Base-by-base conservation (phyloP, 2,113 vertebrate species). In the Apistogramma diplotaenia region DNA sequence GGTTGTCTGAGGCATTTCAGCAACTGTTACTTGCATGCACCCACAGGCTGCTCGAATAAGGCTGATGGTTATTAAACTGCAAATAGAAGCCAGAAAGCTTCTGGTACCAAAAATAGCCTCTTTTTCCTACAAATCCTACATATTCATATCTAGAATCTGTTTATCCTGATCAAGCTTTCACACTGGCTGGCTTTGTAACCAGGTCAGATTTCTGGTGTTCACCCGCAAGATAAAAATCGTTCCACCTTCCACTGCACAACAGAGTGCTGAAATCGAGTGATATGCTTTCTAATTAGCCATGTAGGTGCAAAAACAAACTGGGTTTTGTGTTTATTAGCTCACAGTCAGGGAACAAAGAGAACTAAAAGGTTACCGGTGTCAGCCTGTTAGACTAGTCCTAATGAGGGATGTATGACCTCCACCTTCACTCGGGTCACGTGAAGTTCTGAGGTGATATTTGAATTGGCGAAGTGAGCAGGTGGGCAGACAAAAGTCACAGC, bases 371-470 rank as follows among this genome's bases (percentile, higher is more conserved):
- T 83, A 82, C 29, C 9, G 6, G 6, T 70, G 61, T n/a, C n/a
- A n/a, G n/a, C n/a, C n/a, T n/a, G n/a, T n/a, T n/a, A n/a, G n/a
- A n/a, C n/a, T n/a, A n/a, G n/a, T 33, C 21, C 61, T 72, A 81
- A 77, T 80, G 77, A 76, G 61, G 61, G 51, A 60, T 53, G 9
- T 60, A 76, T 33, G 82, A 81, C 59, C 56, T 37, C 40, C 16
- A 11, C 37, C 70, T 46, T 62, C 10, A 3, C 18, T 5, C 3
- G 13, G 49, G 71, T 85, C 27, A 67, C 3, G 54, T 15, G 43
- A 73, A 83, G 76, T 84, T 87, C 55, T 51, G 40, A 89, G 84
- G 74, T 76, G 78, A 88, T 80, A 83, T 89, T 61, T 74, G 79
- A 90, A 79, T 77, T 37, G 72, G 55, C 29, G 49, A 76, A 46